phyloP scores from a whole-genome alignment of 2,113 vertebrate species.

The Bos indicus region DNA sequence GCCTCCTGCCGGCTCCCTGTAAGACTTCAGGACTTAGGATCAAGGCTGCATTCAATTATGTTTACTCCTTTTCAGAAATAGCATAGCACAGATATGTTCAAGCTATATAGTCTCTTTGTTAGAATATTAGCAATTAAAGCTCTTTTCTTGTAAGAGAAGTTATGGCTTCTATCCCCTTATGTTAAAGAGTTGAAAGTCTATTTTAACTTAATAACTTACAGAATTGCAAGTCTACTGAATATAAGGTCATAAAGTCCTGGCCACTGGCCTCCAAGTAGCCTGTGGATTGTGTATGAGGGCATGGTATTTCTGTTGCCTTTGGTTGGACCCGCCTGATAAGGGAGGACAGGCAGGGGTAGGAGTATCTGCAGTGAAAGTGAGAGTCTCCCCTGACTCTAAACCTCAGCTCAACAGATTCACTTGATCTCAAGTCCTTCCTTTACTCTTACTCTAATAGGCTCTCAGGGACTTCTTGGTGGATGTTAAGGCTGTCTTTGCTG shows the following conservation, averaged over 20 bases:
- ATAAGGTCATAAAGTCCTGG: background rate
- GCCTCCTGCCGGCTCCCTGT: too few species aligned
- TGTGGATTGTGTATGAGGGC: background rate
- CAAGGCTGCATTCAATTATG: background rate
- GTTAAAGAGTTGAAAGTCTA: background rate
- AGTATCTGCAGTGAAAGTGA: background rate
- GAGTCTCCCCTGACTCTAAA: background rate
- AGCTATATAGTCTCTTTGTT: background rate
- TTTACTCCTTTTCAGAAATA: background rate
- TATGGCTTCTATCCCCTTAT: background rate
- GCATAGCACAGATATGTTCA: background rate
- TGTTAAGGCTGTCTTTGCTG: background rate
- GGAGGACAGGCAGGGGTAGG: background rate
- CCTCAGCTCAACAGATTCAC: background rate
- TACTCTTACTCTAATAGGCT: background rate
- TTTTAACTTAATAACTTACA: background rate
- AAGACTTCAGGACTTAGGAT: background rate
- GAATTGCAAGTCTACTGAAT: background rate
- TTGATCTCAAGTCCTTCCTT: background rate
- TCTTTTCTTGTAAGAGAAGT: background rate
- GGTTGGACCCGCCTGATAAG: background rate
- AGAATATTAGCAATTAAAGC: background rate
- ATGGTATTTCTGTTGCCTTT: background rate
- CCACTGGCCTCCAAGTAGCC: background rate
- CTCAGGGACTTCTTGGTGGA: background rate